phyloP scores from a whole-genome alignment of 2,113 vertebrate genomes.

The Geothlypis trichas region DNA sequence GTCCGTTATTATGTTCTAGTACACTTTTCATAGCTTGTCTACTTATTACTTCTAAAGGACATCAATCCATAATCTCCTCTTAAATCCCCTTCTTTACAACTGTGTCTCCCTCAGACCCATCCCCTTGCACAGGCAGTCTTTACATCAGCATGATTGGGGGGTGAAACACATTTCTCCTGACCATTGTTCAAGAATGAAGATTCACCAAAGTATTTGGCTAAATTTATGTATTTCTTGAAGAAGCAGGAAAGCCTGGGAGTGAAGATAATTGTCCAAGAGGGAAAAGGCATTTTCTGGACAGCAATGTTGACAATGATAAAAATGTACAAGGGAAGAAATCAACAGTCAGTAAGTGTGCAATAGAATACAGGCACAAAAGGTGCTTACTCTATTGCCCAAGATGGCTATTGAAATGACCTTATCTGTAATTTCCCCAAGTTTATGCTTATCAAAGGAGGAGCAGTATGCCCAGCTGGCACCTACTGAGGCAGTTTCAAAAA shows the following conservation, averaged over 20 bases:
- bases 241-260: not conserved
- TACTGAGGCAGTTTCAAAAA: not conserved
- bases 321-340: not conserved
- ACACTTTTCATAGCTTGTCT: not conserved
- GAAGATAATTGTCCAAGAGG: not conserved
- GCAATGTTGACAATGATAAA: not conserved
- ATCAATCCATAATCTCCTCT: not conserved
- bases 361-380: not conserved
- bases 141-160: not conserved
- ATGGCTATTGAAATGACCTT: not conserved
- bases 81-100: not conserved
- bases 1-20: not conserved
- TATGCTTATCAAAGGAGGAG: not conserved
- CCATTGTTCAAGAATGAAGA: not conserved
- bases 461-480: not conserved
- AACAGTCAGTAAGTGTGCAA: rapidly evolving
- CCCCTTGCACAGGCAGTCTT: not conserved
- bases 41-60: not conserved
- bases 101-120: not conserved
- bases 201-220: not conserved
- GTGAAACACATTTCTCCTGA: not conserved
- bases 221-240: not conserved
- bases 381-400: not conserved
- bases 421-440: not conserved
- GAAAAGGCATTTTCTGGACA: not conserved